Base-by-base conservation (phyloP, 2,888 invertebrate species). In the Drosophila phalerata region DNA sequence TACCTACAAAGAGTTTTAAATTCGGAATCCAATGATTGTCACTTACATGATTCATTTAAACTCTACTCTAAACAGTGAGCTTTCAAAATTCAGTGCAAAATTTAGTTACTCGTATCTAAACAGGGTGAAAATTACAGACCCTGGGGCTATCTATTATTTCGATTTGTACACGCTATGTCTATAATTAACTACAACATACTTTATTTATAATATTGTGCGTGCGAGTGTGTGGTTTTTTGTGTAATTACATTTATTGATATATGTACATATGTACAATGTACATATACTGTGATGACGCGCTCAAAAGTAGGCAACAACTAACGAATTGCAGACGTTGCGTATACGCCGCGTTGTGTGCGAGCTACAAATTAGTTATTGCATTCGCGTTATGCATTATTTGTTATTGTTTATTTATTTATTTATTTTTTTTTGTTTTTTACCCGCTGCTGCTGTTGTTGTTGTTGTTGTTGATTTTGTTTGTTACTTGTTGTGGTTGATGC, bases 291-390 rank as follows among this genome's bases (percentile, higher is more conserved):
- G 38, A 19, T 40, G 40, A 40, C 19, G 42, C 51, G 32, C 52
- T 17, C 30, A 19, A 38, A 45, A 62, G 45, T 19, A 45, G 67
- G 51, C 49, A 72, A 51, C 42, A 15, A 9, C 58, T 37, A 42
- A 10, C 9, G 17, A 38, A 37, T 11, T 47, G 19, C 47, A 15
- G 10, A 63, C 40, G 62, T 75, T 63, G 56, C 63, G 66, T 28
- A 74, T 67, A 67, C 70, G 66, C 52, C 48, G 19, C 42, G 73
- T 67, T 49, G 38, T 37, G 28, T 51, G 63, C 15, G 10, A 40
- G 40, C 48, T 19, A 42, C 68, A 64, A 43, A 61, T 65, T 69
- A 69, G 69, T 73, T 73, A 64, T 57, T 68, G 63, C 52, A 68
- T 49, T 49, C 42, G 49, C 47, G 43, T 58, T 51, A 49, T 53